Evolutionary conservation across 2,888 invertebrate genomes (phyloP).

Genomic region (Andrena haemorrhoa): DNA sequence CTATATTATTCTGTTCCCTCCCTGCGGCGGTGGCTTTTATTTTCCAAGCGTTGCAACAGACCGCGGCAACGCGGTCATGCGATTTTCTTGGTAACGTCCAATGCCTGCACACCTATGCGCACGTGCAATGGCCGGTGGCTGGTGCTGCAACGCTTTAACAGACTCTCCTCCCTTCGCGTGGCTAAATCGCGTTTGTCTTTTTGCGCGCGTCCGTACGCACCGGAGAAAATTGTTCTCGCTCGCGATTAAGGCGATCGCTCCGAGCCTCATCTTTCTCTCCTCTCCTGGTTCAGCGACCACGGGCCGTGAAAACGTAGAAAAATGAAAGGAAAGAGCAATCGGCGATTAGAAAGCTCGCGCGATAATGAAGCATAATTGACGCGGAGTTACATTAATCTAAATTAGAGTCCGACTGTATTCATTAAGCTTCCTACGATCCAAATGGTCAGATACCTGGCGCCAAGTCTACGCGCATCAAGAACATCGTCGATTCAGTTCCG

Average conservation of each 20-base stretch:
- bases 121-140: background rate
- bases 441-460: background rate
- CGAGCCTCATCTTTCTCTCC: background rate
- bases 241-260: conserved; percentile 3
- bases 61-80: conserved; percentile 27
- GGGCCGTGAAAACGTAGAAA: background rate
- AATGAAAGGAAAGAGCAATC: conserved; percentile 8
- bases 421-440: background rate
- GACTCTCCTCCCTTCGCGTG: background rate
- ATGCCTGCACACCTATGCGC: background rate
- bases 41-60: conserved; percentile 44
- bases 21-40: conserved; percentile 34
- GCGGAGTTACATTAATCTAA: conserved; percentile 28
- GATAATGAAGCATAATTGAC: conserved; percentile 20
- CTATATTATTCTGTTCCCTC: conserved; percentile 16
- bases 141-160: background rate
- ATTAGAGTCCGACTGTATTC: background rate
- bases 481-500: conserved; percentile 2
- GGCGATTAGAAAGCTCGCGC: conserved; percentile 36
- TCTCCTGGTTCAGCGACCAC: background rate
- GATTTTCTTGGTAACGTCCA: conserved; percentile 41
- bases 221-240: conserved; percentile 9
- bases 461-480: background rate
- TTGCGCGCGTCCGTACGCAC: background rate
- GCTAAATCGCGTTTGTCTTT: conserved; percentile 9